These are phyloP conservation scores for Lacanobia wlatinum DNA, from an alignment of 2,888 invertebrate species.

Conservation along the genomic window DNA sequence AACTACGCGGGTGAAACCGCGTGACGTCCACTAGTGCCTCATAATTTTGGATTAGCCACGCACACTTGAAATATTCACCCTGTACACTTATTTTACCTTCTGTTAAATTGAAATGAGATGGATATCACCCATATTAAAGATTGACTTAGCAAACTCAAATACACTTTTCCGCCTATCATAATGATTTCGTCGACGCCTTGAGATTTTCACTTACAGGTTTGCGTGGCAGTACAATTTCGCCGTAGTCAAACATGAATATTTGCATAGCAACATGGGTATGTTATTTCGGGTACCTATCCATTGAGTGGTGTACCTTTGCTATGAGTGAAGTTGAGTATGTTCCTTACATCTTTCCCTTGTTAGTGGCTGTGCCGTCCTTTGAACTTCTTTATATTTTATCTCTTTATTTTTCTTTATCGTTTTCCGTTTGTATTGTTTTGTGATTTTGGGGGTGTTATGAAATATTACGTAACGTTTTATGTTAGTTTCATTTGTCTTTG, in stretches of 20 bases:
- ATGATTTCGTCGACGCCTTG: slow-evolving; percentile 2
- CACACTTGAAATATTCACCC: no score
- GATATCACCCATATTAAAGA: not conserved
- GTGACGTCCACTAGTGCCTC: no score
- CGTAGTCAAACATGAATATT: slow-evolving; percentile 51
- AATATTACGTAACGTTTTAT: not conserved
- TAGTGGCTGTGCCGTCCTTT: slow-evolving; percentile 40
- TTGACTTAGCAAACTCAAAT: slow-evolving; percentile 10
- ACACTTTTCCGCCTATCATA: not conserved
- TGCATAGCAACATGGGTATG: slow-evolving; percentile 43
- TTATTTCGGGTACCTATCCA: slow-evolving; percentile 41
- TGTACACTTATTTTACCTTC: not conserved
- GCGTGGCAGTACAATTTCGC: slow-evolving; percentile 36
- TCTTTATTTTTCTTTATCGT: slow-evolving; percentile 16
- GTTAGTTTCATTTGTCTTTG: not conserved
- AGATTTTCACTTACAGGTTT: slow-evolving; percentile 8
- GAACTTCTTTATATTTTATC: slow-evolving; percentile 39
- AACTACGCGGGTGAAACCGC: no score
- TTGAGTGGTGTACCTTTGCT: slow-evolving; percentile 44
- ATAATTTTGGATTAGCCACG: no score
- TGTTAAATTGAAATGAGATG: not conserved
- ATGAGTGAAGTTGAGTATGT: slow-evolving; percentile 34
- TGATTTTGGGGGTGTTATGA: not conserved
- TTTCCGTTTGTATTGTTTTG: slow-evolving; percentile 15
- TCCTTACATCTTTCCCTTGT: slow-evolving; percentile 49